phyloP scores from a whole-genome alignment of 37 sponge, comb jelly and placozoan genomes.

The Hexactinellida sp. region DNA sequence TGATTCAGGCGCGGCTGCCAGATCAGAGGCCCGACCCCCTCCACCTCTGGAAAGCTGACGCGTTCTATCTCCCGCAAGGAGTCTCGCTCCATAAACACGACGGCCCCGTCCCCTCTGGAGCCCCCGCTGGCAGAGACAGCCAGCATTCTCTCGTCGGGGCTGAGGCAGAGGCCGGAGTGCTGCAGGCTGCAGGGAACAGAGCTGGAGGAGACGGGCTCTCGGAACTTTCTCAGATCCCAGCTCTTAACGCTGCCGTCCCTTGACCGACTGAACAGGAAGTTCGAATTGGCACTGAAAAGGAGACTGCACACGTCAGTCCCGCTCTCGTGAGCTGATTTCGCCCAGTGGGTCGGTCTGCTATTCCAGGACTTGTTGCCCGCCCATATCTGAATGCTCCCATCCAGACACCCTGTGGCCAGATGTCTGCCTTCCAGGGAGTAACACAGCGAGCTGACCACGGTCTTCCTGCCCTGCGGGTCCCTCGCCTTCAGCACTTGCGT shows the following conservation, averaged over 20 bases:
- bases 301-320: neutral
- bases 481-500: conserved; percentile 66
- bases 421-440: conserved; percentile 55
- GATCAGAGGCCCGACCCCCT: conserved; percentile 56
- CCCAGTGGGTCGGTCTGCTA: neutral
- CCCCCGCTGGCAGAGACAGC: conserved; percentile 59
- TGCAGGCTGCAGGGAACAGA: neutral
- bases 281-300: neutral
- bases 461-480: conserved; percentile 60
- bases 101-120: conserved; percentile 31
- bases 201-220: conserved; percentile 45
- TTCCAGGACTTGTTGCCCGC: neutral
- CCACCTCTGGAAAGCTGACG: neutral
- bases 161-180: conserved; percentile 17
- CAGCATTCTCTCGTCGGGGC: conserved; percentile 76
- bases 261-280: conserved; percentile 2
- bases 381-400: conserved; percentile 12
- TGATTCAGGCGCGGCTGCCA: conserved; percentile 96
- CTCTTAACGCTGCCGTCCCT: conserved; percentile 82
- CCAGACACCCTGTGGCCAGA: conserved; percentile 9
- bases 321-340: neutral
- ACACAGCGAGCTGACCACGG: conserved; percentile 43
- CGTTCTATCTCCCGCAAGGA: neutral
- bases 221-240: conserved; percentile 77
- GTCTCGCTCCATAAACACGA: neutral